These are phyloP conservation scores for Laticauda colubrina DNA, from an alignment of 2,113 vertebrate genomes.

Conservation along the genomic window DNA sequence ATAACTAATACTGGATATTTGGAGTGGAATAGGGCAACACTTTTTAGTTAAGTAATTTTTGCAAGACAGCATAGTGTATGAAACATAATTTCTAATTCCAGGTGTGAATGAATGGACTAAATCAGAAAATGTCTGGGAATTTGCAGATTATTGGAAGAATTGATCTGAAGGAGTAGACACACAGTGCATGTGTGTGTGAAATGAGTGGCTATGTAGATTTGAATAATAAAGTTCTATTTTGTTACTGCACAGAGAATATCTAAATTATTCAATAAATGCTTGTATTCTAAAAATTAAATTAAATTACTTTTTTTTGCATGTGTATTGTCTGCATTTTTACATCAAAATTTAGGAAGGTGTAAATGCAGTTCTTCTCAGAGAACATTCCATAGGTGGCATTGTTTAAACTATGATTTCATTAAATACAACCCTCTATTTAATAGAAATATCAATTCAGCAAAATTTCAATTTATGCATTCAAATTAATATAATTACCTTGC, in stretches of 20 bases:
- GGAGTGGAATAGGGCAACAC: background rate
- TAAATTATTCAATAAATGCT: background rate
- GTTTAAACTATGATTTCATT: background rate
- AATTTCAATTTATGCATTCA: background rate
- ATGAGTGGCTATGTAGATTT: background rate
- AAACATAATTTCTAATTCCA: background rate
- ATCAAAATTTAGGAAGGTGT: background rate
- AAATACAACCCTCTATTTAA: background rate
- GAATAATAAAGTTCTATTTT: background rate
- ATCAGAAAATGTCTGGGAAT: background rate
- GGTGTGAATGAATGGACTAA: background rate
- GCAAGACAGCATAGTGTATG: background rate
- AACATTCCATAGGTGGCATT: background rate
- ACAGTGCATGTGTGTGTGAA: background rate
- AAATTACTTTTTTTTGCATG: background rate
- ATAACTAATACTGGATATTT: background rate
- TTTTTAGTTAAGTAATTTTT: background rate
- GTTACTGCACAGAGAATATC: background rate
- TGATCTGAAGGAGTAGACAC: background rate
- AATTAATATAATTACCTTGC: slow-evolving; percentile 85
- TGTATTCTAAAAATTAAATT: background rate
- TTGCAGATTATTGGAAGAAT: background rate
- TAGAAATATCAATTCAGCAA: rapidly evolving
- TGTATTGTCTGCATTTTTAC: background rate
- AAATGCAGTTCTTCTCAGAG: background rate